Conservation (phyloP, 35 echinoderm and acorn worm species). For the Hemicentrotus pulcherrimus region DNA sequence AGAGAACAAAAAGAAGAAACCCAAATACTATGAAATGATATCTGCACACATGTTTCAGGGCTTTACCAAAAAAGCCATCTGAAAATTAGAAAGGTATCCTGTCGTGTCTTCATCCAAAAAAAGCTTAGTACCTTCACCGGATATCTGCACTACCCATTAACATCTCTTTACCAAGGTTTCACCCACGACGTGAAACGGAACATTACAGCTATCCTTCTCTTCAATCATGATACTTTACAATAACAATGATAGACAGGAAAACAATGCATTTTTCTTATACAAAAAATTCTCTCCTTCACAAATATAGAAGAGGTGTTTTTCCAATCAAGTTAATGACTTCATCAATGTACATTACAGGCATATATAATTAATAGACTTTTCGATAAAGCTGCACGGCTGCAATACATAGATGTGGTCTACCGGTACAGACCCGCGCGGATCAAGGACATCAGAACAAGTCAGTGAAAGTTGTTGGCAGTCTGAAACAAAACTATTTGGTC, state of each 20-base stretch:
- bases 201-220: not conserved
- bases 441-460: not conserved
- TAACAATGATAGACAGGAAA: conserved; percentile 34
- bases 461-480: conserved; percentile 9
- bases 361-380: conserved; percentile 45
- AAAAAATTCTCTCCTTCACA: conserved; percentile 23
- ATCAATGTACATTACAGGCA: conserved; percentile 53
- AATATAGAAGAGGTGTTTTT: conserved; percentile 49
- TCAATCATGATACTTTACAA: conserved; percentile 40
- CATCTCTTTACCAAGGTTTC: conserved; percentile 20
- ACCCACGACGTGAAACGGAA: not conserved
- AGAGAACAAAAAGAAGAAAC: conserved; percentile 40
- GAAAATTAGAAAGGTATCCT: conserved; percentile 48
- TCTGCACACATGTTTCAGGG: conserved; percentile 39
- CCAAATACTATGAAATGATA: conserved; percentile 33
- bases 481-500: not conserved
- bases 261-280: conserved; percentile 34
- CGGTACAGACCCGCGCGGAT: not conserved
- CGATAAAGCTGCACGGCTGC: conserved; percentile 32
- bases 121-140: conserved; percentile 19
- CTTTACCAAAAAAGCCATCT: not conserved
- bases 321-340: conserved; percentile 29
- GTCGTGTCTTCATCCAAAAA: conserved; percentile 8
- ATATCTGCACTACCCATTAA: conserved; percentile 29
- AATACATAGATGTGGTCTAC: conserved; percentile 24